A percentile compares a stretch with the other conserved stretches of the same genome.
Conservation (phyloP, 2,888 invertebrate species). For the Orthosia gothica region DNA sequence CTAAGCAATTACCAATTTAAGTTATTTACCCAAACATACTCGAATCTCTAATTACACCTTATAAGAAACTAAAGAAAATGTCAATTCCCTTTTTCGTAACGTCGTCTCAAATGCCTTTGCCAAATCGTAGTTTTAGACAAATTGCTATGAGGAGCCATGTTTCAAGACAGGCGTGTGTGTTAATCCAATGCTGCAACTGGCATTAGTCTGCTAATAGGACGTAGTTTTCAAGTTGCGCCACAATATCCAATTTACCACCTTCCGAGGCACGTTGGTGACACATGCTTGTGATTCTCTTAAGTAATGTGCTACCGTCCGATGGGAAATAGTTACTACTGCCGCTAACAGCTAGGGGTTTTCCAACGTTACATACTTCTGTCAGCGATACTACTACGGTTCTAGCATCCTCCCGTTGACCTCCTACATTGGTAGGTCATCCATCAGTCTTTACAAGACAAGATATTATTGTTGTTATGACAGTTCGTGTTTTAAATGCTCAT, state of each 20-base stretch:
- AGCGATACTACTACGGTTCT: background rate
- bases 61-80: constrained; percentile 33
- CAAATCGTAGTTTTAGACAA: constrained; percentile 43
- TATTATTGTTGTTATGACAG: constrained; percentile 9
- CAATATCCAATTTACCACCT: constrained; percentile 31
- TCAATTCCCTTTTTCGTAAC: constrained; percentile 48
- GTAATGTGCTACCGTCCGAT: background rate
- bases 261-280: constrained; percentile 10
- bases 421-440: background rate
- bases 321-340: background rate
- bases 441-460: constrained; percentile 5
- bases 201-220: constrained; percentile 41
- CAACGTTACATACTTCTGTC: background rate
- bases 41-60: constrained; percentile 23
- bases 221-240: constrained; percentile 35
- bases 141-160: constrained; percentile 20
- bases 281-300: constrained; percentile 20
- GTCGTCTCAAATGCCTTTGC: constrained; percentile 37
- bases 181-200: constrained; percentile 41
- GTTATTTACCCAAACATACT: constrained; percentile 30
- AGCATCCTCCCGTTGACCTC: background rate
- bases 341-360: background rate
- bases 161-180: constrained; percentile 26
- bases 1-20: constrained; percentile 17
- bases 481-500: constrained; percentile 15